A percentile compares a stretch with the other conserved stretches of the same genome.
phyloP scores from a whole-genome alignment of 2,113 vertebrate genomes.

The Syrmaticus mikado region DNA sequence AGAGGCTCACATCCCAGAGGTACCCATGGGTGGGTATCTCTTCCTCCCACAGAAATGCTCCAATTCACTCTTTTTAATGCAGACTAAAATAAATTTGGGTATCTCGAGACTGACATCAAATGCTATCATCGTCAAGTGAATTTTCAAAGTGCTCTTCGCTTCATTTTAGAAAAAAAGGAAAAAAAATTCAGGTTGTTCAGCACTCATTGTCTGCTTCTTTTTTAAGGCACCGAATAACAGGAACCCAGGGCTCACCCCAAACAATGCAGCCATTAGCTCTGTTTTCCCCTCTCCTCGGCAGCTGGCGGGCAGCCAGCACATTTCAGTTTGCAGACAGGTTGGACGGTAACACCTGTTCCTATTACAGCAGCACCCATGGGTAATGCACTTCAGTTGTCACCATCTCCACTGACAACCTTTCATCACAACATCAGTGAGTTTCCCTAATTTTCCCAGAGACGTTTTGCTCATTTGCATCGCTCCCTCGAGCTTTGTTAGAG shows the following conservation, averaged over 20 bases:
- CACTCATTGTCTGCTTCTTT: no score
- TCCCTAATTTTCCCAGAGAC: conserved; percentile 74
- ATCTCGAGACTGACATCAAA: background rate
- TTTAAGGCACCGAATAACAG: background rate
- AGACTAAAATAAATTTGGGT: background rate
- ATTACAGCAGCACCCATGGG: conserved; percentile 63
- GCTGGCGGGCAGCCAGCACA: conserved; percentile 36
- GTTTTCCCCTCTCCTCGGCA: background rate
- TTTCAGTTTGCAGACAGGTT: conserved; percentile 50
- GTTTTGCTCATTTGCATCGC: conserved; percentile 64
- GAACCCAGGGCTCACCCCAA: accelerated
- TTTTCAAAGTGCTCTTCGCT: background rate
- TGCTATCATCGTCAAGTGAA: accelerated
- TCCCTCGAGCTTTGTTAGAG: conserved; percentile 55
- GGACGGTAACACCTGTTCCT: conserved; percentile 63
- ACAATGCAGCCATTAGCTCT: conserved; percentile 54
- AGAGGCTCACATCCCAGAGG: background rate
- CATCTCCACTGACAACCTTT: conserved; percentile 77
- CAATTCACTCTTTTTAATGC: background rate
- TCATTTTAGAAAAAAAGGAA: background rate
- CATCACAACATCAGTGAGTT: conserved; percentile 75
- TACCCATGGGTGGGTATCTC: background rate
- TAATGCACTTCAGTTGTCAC: conserved; percentile 72
- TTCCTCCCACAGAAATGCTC: background rate
- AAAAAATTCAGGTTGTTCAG: background rate